These are phyloP conservation scores for Tauraco erythrolophus DNA, from an alignment of 2,113 vertebrate species.

Conservation along the genomic window DNA sequence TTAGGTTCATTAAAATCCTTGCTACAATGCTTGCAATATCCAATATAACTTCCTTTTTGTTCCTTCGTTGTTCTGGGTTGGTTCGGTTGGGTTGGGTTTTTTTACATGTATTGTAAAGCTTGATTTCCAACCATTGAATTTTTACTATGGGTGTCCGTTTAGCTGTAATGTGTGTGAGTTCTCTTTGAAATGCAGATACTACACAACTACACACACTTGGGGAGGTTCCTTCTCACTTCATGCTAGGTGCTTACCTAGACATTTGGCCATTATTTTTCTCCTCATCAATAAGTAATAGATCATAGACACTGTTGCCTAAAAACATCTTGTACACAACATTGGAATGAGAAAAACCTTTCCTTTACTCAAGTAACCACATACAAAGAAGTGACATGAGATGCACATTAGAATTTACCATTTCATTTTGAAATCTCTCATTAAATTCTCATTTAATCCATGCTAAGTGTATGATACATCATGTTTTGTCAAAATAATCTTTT, in stretches of 20 bases:
- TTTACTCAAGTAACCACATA: background rate
- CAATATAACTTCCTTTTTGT: background rate
- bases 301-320: background rate
- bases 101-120: background rate
- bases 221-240: background rate
- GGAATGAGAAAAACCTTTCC: background rate
- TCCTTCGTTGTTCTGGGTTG: background rate
- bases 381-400: background rate
- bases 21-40: background rate
- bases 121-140: background rate
- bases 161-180: background rate
- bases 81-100: background rate
- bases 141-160: background rate
- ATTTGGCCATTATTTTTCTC: background rate
- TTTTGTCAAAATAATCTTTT: background rate
- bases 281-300: background rate
- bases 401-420: background rate
- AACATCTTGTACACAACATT: background rate
- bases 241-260: background rate
- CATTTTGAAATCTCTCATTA: background rate
- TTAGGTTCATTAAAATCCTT: background rate
- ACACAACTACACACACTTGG: rapidly evolving
- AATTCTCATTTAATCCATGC: background rate
- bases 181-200: background rate
- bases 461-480: background rate